Conservation (phyloP, 2,888 invertebrate species). For the Dolichomitus sp. region DNA sequence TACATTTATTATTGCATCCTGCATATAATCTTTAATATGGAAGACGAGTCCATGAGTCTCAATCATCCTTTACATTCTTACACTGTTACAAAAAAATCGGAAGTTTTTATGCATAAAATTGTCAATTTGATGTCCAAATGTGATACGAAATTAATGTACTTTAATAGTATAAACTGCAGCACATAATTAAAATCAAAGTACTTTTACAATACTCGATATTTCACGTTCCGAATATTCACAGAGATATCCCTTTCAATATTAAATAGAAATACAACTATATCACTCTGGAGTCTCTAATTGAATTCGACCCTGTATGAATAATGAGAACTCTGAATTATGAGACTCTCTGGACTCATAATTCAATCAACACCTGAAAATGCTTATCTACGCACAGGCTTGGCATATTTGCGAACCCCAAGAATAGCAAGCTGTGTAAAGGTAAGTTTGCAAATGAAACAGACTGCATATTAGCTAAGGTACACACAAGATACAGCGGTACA, state of each 20-base stretch:
- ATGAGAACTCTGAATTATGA: background rate
- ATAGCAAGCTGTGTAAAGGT: slow-evolving; percentile 4
- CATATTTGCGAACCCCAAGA: slow-evolving; percentile 6
- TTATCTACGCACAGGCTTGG: background rate
- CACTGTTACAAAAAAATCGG: too few relatives aligned
- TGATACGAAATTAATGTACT: too few relatives aligned
- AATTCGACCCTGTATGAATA: background rate
- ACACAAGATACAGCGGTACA: background rate
- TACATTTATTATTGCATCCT: too few relatives aligned
- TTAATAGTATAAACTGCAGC: too few relatives aligned
- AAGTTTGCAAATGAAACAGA: slow-evolving; percentile 4
- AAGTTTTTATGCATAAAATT: too few relatives aligned
- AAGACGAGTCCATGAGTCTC: too few relatives aligned
- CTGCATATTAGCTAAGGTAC: slow-evolving; percentile 12
- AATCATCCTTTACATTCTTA: too few relatives aligned
- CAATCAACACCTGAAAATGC: background rate
- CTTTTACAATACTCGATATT: background rate
- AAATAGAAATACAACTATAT: background rate
- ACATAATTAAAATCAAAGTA: too few relatives aligned
- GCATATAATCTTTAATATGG: too few relatives aligned
- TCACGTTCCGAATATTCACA: background rate
- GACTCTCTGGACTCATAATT: background rate
- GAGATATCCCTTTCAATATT: background rate
- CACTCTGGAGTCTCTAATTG: background rate
- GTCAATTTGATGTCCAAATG: too few relatives aligned